Evolutionary conservation across 2,113 vertebrate species (phyloP).

Genomic region (Ceyx cyanopectus): DNA sequence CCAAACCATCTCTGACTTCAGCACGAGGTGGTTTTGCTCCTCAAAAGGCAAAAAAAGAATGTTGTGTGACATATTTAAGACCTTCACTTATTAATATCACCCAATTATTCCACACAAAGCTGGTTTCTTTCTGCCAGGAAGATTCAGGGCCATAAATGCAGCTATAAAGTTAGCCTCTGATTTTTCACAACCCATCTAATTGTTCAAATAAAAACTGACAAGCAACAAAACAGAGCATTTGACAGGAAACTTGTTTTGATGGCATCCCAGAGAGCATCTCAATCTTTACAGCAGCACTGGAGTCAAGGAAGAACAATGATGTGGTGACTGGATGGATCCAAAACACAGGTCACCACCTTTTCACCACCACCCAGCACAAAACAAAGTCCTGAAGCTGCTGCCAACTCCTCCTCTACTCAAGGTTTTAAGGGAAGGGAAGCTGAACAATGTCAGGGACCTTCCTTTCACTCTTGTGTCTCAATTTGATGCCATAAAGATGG

Average conservation of each 20-base stretch:
- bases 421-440: constrained; percentile 21
- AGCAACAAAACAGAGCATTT: constrained; percentile 40
- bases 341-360: constrained; percentile 38
- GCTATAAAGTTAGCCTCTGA: constrained; percentile 38
- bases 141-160: constrained; percentile 42
- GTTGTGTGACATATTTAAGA: constrained; percentile 45
- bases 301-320: constrained; percentile 37
- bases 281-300: not conserved
- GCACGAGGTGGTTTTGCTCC: constrained; percentile 13
- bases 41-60: constrained; percentile 1
- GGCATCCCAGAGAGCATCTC: constrained; percentile 27
- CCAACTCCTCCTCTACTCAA: not conserved
- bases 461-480: not conserved
- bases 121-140: constrained; percentile 19
- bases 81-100: constrained; percentile 52
- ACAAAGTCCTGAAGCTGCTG: constrained; percentile 35
- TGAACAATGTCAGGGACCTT: not conserved
- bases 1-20: not conserved
- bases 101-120: constrained; percentile 29
- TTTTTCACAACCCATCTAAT: constrained; percentile 62
- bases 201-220: constrained; percentile 63
- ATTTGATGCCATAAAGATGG: not conserved
- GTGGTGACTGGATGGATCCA: constrained; percentile 43
- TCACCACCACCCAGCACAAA: not conserved
- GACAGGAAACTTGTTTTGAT: constrained; percentile 17